A percentile compares a stretch with the other conserved stretches of the same genome.
phyloP scores from a whole-genome alignment of 1,140 invertebrate species.

The Macrobrachium rosenbergii region DNA sequence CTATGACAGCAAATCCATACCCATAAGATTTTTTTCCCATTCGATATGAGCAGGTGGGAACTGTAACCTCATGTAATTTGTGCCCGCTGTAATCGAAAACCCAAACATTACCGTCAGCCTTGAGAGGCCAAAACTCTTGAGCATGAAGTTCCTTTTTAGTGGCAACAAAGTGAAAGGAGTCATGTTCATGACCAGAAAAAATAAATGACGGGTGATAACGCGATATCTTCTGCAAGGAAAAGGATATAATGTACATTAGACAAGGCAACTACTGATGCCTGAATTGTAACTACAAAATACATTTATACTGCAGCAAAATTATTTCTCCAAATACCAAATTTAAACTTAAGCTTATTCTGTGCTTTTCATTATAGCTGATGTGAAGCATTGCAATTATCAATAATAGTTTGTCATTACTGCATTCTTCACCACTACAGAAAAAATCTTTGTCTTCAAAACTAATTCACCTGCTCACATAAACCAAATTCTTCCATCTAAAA shows the following conservation, averaged over 20 bases:
- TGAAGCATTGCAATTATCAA: too few species aligned
- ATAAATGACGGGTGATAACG: constrained; percentile 43
- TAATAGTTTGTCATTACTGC: too few species aligned
- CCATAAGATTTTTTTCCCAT: constrained; percentile 90
- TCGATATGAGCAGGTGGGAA: constrained; percentile 94
- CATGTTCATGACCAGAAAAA: constrained; percentile 60
- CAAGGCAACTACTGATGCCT: too few species aligned
- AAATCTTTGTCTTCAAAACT: too few species aligned
- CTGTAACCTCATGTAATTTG: constrained; percentile 83
- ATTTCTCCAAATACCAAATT: too few species aligned
- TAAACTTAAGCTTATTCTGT: too few species aligned
- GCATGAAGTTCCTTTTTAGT: constrained; percentile 36
- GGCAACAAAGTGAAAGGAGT: constrained; percentile 52
- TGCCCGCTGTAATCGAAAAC: constrained; percentile 1
- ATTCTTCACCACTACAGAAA: too few species aligned
- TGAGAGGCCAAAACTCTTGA: constrained; percentile 41
- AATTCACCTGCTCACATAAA: too few species aligned
- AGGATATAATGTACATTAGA: background rate
- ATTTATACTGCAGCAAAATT: too few species aligned
- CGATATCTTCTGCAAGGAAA: constrained; percentile 45
- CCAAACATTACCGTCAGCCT: constrained; percentile 38
- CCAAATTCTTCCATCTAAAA: too few species aligned
- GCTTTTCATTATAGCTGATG: too few species aligned
- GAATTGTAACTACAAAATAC: too few species aligned
- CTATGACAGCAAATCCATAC: constrained; percentile 85